Evolutionary conservation across 1,140 invertebrate genomes (phyloP).

Genomic region (Eulimnadia texana): DNA sequence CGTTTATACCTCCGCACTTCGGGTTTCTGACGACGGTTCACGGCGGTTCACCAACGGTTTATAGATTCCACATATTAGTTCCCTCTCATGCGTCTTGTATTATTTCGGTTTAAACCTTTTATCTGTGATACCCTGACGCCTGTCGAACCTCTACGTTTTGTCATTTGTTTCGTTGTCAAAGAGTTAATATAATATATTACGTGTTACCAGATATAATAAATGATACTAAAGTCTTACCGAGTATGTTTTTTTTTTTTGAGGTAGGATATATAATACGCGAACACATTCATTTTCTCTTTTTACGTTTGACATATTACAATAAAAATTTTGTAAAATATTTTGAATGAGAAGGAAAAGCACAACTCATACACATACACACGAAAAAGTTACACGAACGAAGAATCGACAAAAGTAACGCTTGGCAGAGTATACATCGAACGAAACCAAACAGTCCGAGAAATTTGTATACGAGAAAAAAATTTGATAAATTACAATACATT

Average conservation of each 20-base stretch:
- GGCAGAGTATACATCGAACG: too few species aligned
- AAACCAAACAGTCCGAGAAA: too few species aligned
- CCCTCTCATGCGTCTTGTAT: neutral
- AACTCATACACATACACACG: too few species aligned
- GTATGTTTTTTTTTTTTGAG: neutral
- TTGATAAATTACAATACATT: too few species aligned
- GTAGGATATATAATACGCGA: neutral
- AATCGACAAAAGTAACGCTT: too few species aligned
- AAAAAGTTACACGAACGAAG: too few species aligned
- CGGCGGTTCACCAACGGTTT: too few species aligned
- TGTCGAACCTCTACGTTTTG: neutral
- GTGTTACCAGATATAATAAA: neutral
- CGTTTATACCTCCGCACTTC: constrained; percentile 40
- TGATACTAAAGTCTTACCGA: neutral
- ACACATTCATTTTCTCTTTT: neutral
- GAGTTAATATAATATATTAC: neutral
- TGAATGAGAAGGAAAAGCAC: too few species aligned
- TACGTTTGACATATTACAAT: neutral
- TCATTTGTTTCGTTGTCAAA: neutral
- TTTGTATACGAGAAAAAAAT: too few species aligned
- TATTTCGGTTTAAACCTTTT: neutral
- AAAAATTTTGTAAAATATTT: too few species aligned
- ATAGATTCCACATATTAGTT: neutral
- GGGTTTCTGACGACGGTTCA: neutral
- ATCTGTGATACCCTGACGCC: neutral